Evolutionary conservation across 1,140 invertebrate genomes (phyloP), one percentile per base, ranked within the genome.

Genomic region (Arctopsyche grandis): DNA sequence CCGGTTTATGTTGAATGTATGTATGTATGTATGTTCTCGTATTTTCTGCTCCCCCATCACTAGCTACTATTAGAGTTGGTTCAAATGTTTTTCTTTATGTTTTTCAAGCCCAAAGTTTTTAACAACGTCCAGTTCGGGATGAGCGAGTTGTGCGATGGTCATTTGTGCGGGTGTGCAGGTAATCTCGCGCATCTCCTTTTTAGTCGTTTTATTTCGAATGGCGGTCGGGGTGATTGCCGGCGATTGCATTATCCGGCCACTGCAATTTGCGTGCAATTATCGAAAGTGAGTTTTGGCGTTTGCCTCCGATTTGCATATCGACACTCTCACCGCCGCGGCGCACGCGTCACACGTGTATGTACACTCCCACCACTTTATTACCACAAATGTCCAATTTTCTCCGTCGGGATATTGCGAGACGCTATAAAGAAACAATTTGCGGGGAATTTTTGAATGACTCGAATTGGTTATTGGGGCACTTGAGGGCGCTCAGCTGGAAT

Each of bases 211-310:
- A 52, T 16, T 38, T 38, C 48, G 12, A 66, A 66, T 66, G 63
- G 21, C 63, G 63, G 63, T 1, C 22, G 29, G 69, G 14, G 38
- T 46, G 38, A 19, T 71, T 48, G 69, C 66, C 26, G 29, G 29
- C 7, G 29, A 38, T 10, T 24, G 19, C 69, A 48, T 71, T 71
- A 71, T 71, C 69, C 69, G 69, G 21, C 19, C 7, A 46, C 69
- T 16, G 69, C 44, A 71, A 71, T 71, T 71, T 71, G n/a, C 10
- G 14, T 24, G 29, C 69, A 71, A 71, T 71, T 71, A 71, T 71
- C 69, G 69, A 71, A 71, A 71, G 69, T 71, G 69, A 71, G n/a
- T 71, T 71, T 71, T 71, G 16, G 7, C 38, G 69, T 71, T 69
- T 38, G 66, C 5, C 14, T 19, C 22, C n/a, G 0, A 71, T 71